Evolutionary conservation across 1,140 invertebrate genomes (phyloP), one percentile per base, ranked within the genome.

Genomic region (Onthophagus taurus): DNA sequence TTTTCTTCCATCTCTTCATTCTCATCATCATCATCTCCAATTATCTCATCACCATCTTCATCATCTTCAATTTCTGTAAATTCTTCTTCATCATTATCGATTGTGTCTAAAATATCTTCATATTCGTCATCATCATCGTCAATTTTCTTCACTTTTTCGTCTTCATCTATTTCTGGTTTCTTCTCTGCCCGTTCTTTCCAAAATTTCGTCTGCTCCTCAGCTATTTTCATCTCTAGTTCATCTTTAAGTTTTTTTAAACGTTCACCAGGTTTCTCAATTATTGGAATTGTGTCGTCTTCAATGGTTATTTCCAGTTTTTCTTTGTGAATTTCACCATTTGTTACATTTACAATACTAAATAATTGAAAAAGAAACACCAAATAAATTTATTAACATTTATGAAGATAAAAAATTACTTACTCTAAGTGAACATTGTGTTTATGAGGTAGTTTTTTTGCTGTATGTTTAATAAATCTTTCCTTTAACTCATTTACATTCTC

Each of bases 151-250:
- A 2, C 47, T 18, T 17, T 14, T 24, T 67, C 57, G 38, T 68
- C 67, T 44, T 67, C 64, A 52, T 67, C 60, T 47, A 36, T 1
- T 12, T 34, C 60, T 19, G 68, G 43, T 48, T 74, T 73, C 50
- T 77, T 72, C 48, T 74, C n/a, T n/a, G n/a, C n/a, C n/a, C n/a
- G n/a, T n/a, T n/a, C n/a, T n/a, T n/a, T 70, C 76, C 79, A 80
- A 56, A 81, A 71, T 42, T 78, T 63, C 16, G 70, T 68, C 34
- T 78, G 65, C 49, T 74, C 74, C 29, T 69, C 63, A 1, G 69
- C 68, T 53, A 85, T 84, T 66, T 77, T 64, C 12, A 72, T 61
- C 54, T 78, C 72, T 6, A 86, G 63, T 50, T 74, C 70, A 48
- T 77, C 71, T 58, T 73, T 77, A 24, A 85, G 61, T 48, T 72